Percentiles rank a stretch among this genome's conserved stretches.
Conservation (phyloP, 1,140 invertebrate species). For the Anagrus nilaparvatae region DNA sequence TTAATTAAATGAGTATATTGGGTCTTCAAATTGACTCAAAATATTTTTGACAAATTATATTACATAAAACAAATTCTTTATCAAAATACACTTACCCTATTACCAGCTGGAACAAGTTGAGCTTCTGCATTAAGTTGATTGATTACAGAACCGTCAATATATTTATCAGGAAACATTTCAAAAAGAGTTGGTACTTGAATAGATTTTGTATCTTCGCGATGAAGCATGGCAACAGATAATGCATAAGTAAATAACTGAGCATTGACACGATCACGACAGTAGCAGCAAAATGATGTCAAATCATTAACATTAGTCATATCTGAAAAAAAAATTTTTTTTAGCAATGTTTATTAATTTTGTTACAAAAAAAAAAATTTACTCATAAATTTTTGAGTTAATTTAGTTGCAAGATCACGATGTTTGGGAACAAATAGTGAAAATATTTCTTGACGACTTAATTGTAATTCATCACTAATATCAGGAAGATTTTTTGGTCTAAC, state of each 20-base stretch:
- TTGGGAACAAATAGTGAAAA: conserved; percentile 68
- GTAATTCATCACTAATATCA: conserved; percentile 53
- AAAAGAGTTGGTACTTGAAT: conserved; percentile 58
- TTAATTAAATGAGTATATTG: no score
- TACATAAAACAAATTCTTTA: not conserved
- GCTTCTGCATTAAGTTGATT: conserved; percentile 56
- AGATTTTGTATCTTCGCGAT: conserved; percentile 63
- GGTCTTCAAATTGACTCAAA: no score
- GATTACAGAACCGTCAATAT: conserved; percentile 62
- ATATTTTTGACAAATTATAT: no score
- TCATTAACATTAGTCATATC: conserved; percentile 61
- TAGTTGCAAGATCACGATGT: conserved; percentile 56
- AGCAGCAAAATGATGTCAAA: conserved; percentile 57
- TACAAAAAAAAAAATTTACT: conserved; percentile 33
- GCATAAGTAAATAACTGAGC: conserved; percentile 70
- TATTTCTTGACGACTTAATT: conserved; percentile 53
- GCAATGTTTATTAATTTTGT: no score
- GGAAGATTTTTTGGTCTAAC: conserved; percentile 61
- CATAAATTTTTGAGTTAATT: conserved; percentile 64
- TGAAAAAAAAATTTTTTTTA: no score
- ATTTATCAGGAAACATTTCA: conserved; percentile 69
- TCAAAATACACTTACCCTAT: conserved; percentile 53
- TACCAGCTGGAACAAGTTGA: conserved; percentile 50
- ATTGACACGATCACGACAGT: conserved; percentile 63
- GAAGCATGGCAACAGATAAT: conserved; percentile 61